These are phyloP conservation scores for Gila robusta DNA, from an alignment of 2,797 vertebrate species.

Conservation along the genomic window DNA sequence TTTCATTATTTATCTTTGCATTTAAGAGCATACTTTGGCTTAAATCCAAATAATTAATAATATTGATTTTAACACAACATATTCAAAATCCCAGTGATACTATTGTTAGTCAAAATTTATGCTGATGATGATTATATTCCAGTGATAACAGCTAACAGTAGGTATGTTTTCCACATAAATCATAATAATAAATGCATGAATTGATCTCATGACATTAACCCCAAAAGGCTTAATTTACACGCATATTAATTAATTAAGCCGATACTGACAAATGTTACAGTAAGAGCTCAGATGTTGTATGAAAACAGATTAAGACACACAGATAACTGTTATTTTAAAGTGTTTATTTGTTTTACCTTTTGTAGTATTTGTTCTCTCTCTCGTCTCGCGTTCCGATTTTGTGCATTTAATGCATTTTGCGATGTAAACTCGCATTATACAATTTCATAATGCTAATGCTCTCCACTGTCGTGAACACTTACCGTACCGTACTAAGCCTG, in stretches of 20 bases:
- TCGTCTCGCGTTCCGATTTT: background rate
- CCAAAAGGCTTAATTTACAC: background rate
- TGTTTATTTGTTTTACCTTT: constrained; percentile 12
- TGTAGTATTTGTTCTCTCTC: background rate
- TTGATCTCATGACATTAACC: background rate
- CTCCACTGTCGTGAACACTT: background rate
- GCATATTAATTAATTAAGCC: background rate
- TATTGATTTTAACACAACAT: background rate
- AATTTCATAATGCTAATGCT: background rate
- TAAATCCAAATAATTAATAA: background rate
- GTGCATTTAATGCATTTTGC: background rate
- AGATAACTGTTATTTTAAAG: background rate
- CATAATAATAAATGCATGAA: background rate
- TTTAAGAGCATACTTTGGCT: background rate
- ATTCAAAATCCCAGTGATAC: background rate
- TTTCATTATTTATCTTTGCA: background rate
- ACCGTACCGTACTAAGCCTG: too few species aligned
- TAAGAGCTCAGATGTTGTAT: background rate
- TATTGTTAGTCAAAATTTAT: background rate
- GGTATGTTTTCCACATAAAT: background rate
- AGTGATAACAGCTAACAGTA: background rate
- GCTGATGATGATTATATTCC: background rate
- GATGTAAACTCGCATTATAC: background rate
- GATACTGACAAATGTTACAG: background rate
- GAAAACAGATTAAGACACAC: background rate